Base-by-base conservation (phyloP, 2,797 vertebrate species). In the Gambelia wislizenii region DNA sequence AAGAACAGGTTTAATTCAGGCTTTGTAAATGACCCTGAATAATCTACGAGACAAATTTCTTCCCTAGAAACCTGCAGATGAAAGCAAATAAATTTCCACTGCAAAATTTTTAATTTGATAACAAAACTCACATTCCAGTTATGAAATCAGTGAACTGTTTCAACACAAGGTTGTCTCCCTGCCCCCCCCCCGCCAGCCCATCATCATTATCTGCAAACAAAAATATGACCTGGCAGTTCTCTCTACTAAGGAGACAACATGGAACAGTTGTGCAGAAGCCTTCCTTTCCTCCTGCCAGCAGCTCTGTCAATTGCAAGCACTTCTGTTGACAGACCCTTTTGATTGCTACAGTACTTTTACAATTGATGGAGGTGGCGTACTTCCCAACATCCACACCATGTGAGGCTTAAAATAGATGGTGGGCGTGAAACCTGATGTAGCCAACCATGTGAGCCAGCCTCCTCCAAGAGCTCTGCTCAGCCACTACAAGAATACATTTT, bases 291-390 rank as follows among this genome's bases (percentile, higher is more conserved):
- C 49, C 79, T 76, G 42, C 36, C 69, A 76, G 61, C 86, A 89
- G 90, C 91, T 69, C 86, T 89, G 96, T 96, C 94, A 94, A 96
- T 96, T 96, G 94, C 87, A 39, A 93, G 94, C 36, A 95, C 90
- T 93, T 20, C 93, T 84, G 92, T 91, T 95, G 94, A 96, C 95
- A 95, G 94, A 91, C 89, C 83, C 77, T 92, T 96, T 91, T 89
- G 91, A 87, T 54, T 75, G 84, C 85, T 70, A 69, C 64, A 77
- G 61, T 52, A 76, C 80, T 72, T 88, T 67, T 81, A 54, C 85
- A 90, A 88, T 74, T 83, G 83, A 90, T 83, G 83, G 76, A 33
- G 7, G 36, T 78, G 86, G 83, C 83, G 9, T 33, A 30, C 59
- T 83, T 33, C 89, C 86, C 61, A 61, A 87, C 30, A 20, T 61